Base-by-base conservation (phyloP, 1,140 invertebrate genomes). In the Euura lappo region DNA sequence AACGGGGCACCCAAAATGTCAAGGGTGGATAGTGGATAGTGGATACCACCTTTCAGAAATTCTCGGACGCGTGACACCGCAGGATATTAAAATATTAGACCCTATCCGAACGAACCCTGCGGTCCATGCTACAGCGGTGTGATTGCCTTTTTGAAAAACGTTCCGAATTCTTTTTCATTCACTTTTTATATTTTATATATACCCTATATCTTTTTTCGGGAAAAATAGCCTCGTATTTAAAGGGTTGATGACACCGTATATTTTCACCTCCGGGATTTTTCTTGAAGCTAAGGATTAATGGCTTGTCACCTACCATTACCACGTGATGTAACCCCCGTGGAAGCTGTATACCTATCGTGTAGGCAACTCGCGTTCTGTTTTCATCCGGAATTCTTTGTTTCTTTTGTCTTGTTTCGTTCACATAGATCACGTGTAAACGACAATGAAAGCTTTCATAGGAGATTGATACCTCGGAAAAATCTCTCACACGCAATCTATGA, bases 51-150 rank as follows among this genome's bases (percentile, higher is more conserved):
- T 11, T 3, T 60, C 68, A 73, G 66, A 73, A 72, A 72, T 68
- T 72, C 71, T 51, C 0, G 69, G 44, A 47, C 3, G 60, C 80
- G 80, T 83, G 81, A 84, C 81, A 79, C 76, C 77, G 79, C 79
- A 83, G 79, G 81, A 81, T 83, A 82, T 81, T 81, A 81, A 84
- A 84, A 81, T 82, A 81, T 83, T 80, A 79, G 10, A 64, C 13
- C 66, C 66, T 45, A 11, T 8, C 28, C 60, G 3, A 44, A 4
- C 7, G 45, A 47, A 28, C 28, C 44, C 46, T 65, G 44, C 5
- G 44, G 13, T 6, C 6, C 60, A 44, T 13, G 60, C 28, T 28
- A 28, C 28, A 28, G 1, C 46, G 44, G 66, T 71, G 43, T 65
- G 64, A 65, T 45, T 71, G 4, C 64, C 70, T 13, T 44, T 8